Evolutionary conservation across 2,797 vertebrate species (phyloP).

Genomic region (Lacerta viridis): DNA sequence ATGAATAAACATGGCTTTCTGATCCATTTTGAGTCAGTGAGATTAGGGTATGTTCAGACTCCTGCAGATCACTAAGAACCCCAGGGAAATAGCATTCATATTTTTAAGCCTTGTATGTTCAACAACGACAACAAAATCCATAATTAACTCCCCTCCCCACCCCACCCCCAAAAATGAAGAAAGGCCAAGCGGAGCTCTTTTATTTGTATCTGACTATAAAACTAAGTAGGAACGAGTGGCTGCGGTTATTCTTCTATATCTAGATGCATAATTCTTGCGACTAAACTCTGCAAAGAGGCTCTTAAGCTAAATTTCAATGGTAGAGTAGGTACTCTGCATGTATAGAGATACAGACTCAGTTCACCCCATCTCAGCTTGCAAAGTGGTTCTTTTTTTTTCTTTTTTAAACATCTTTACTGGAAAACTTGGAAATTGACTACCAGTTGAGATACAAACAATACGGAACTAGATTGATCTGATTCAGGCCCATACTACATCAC

Average conservation of each 20-base stretch:
- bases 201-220: not conserved
- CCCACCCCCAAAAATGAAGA: not conserved
- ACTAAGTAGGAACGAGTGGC: not conserved
- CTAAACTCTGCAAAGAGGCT: slow-evolving; percentile 16
- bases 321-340: not conserved
- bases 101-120: slow-evolving; percentile 13
- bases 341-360: not conserved
- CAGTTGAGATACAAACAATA: not conserved
- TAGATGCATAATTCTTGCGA: not conserved
- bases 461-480: not conserved
- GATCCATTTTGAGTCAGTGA: slow-evolving; percentile 31
- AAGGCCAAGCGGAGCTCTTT: not conserved
- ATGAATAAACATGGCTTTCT: slow-evolving; percentile 29
- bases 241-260: not conserved
- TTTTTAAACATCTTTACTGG: not conserved
- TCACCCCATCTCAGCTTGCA: slow-evolving; percentile 3
- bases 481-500: not conserved
- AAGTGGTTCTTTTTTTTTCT: no score
- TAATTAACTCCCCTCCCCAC: not conserved
- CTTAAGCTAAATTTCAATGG: not conserved
- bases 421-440: not conserved
- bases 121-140: slow-evolving; percentile 20
- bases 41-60: slow-evolving; percentile 35
- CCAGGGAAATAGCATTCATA: slow-evolving; percentile 24
- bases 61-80: slow-evolving; percentile 23